These are phyloP conservation scores for Pocillopora verrucosa DNA, from an alignment of 64 coral and sea anemone species.

Conservation along the genomic window DNA sequence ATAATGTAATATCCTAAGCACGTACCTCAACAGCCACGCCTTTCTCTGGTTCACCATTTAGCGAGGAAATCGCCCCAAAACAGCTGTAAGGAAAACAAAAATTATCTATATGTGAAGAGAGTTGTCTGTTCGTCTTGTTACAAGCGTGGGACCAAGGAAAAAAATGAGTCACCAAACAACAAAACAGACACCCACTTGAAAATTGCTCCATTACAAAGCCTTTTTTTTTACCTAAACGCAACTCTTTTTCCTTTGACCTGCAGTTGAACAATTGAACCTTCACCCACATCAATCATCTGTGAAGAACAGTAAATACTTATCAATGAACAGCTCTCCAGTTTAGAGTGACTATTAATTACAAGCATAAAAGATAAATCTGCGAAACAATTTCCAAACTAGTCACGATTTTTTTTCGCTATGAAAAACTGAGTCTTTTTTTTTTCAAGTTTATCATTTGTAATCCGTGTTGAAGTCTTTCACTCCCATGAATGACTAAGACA, in stretches of 20 bases:
- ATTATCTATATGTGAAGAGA: background rate
- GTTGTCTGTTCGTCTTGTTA: too few relatives aligned
- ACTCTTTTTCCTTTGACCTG: conserved; percentile 87
- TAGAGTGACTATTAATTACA: background rate
- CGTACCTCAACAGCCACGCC: conserved; percentile 81
- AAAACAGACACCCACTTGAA: too few relatives aligned
- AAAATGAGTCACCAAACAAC: too few relatives aligned
- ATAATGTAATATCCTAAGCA: background rate
- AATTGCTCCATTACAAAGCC: too few relatives aligned
- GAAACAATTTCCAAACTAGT: too few relatives aligned
- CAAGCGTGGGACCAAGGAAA: too few relatives aligned
- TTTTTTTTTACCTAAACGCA: conserved; percentile 73
- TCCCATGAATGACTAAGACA: too few relatives aligned
- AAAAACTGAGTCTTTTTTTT: too few relatives aligned
- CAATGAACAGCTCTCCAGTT: background rate
- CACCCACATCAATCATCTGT: conserved; percentile 87
- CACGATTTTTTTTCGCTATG: too few relatives aligned
- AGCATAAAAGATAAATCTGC: too few relatives aligned
- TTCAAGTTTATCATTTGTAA: too few relatives aligned
- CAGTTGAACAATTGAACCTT: conserved; percentile 69
- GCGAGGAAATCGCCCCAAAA: conserved; percentile 83
- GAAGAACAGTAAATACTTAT: background rate
- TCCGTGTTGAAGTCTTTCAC: too few relatives aligned
- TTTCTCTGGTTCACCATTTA: conserved; percentile 94
- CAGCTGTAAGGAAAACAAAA: conserved; percentile 65